Base-by-base conservation (phyloP, 2,113 vertebrate genomes). In the Opisthocomus hoazin region DNA sequence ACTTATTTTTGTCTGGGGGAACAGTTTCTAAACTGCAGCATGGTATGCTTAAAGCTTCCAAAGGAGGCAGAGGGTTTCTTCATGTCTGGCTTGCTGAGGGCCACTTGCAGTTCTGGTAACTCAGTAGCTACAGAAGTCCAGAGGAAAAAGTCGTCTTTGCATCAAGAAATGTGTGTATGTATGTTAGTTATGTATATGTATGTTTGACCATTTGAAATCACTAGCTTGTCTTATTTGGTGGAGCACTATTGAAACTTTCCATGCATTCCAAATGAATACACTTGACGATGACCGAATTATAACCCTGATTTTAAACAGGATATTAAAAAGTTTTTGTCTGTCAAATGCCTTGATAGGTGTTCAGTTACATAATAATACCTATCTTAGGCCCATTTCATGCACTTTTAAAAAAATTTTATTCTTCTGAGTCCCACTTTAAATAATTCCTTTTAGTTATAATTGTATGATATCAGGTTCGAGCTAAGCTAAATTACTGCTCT, bases 361-460 rank as follows among this genome's bases (percentile, higher is more conserved):
- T 81, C 20, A 23, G 2, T 90, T 86, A 34, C 17, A n/a, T 83
- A 93, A 18, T 32, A 74, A 22, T 8, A 30, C 4, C 37, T 87
- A 54, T 39, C 19, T 29, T 46, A 88, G 12, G 3, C 7, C 17
- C 1, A 3, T 75, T 93, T 79, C 10, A 45, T 9, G 24, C 14
- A 20, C 26, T 71, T 26, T 13, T 26, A 48, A 71, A 70, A 57
- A 22, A 23, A 21, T 18, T 13, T 24, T 43, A 13, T 34, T 70
- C 45, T 76, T 74, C 50, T 56, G 15, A 32, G 36, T 71, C 32
- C 4, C 61, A 41, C 48, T 95, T 84, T 56, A 93, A 90, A 90
- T 86, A 90, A 87, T 94, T 91, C 37, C n/a, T 24, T 91, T 94
- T 74, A 82, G 87, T 94, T 94, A 9, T 16, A 56, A 37, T 23